phyloP scores from a whole-genome alignment of 2,888 invertebrate species.

The Fragum sueziense region DNA sequence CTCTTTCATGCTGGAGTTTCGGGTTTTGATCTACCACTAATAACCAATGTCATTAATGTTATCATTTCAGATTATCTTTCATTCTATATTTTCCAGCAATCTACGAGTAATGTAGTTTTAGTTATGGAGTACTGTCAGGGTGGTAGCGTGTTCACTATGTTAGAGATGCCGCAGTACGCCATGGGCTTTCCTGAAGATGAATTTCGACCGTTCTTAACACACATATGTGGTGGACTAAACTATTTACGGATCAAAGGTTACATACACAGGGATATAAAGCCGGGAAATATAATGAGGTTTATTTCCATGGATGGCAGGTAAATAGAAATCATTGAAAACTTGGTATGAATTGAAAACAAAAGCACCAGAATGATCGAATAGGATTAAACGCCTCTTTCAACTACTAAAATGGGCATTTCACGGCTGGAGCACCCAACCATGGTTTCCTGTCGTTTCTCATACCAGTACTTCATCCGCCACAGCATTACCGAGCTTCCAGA shows the following conservation, averaged over 20 bases:
- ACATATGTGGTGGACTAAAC: constrained; percentile 94
- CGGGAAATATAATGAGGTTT: constrained; percentile 98
- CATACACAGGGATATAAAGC: constrained; percentile 96
- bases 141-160: constrained; percentile 93
- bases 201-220: constrained; percentile 93
- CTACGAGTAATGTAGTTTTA: constrained; percentile 85
- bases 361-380: neutral
- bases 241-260: constrained; percentile 95
- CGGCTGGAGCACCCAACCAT: too few relatives aligned
- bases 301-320: constrained; percentile 92
- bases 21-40: too few relatives aligned
- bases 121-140: constrained; percentile 96
- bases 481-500: too few relatives aligned
- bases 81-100: neutral
- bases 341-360: neutral
- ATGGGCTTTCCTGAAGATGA: constrained; percentile 95
- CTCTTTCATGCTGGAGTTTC: too few relatives aligned
- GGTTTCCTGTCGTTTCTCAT: too few relatives aligned
- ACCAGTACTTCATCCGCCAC: too few relatives aligned
- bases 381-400: too few relatives aligned
- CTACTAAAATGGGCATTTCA: too few relatives aligned
- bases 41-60: too few relatives aligned
- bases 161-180: constrained; percentile 97
- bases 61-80: neutral
- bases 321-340: constrained; percentile 3